phyloP scores from a whole-genome alignment of 2,797 vertebrate genomes.

The Lerista edwardsae region DNA sequence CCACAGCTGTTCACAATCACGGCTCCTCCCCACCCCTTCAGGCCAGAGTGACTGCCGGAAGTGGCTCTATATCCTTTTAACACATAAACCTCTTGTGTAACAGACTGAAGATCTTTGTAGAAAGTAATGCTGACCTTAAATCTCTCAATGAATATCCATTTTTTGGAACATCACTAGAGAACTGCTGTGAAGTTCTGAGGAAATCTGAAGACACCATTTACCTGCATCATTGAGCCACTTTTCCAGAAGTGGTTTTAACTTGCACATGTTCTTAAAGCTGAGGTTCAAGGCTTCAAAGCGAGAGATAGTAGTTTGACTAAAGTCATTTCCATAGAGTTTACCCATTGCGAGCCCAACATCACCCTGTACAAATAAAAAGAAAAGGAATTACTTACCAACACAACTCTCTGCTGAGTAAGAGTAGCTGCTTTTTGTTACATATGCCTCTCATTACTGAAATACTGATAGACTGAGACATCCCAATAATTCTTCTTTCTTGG shows the following conservation, averaged over 20 bases:
- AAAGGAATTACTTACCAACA: conserved; percentile 60
- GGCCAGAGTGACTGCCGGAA: no score
- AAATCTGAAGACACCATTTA: conserved; percentile 69
- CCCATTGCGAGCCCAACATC: conserved; percentile 96
- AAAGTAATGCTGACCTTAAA: conserved; percentile 51
- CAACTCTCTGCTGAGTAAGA: conserved; percentile 23
- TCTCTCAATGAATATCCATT: neutral
- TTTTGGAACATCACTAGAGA: conserved; percentile 35
- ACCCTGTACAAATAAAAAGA: conserved; percentile 78
- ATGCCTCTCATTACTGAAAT: neutral
- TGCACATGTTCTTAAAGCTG: conserved; percentile 99
- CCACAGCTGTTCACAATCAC: no score
- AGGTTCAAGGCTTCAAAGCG: conserved; percentile 99
- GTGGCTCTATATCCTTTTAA: neutral
- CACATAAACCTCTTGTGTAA: neutral
- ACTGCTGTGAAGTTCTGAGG: conserved; percentile 48
- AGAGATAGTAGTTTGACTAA: conserved; percentile 99
- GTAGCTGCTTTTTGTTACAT: neutral
- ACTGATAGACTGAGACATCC: neutral
- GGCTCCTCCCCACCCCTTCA: no score
- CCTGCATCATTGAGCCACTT: conserved; percentile 99
- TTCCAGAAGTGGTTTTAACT: conserved; percentile 98
- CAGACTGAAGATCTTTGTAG: conserved; percentile 38
- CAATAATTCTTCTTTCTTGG: neutral
- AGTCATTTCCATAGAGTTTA: conserved; percentile 99